These are phyloP conservation scores for Macrostomum cliftonense DNA, from an alignment of 2,888 invertebrate species.

Conservation along the genomic window DNA sequence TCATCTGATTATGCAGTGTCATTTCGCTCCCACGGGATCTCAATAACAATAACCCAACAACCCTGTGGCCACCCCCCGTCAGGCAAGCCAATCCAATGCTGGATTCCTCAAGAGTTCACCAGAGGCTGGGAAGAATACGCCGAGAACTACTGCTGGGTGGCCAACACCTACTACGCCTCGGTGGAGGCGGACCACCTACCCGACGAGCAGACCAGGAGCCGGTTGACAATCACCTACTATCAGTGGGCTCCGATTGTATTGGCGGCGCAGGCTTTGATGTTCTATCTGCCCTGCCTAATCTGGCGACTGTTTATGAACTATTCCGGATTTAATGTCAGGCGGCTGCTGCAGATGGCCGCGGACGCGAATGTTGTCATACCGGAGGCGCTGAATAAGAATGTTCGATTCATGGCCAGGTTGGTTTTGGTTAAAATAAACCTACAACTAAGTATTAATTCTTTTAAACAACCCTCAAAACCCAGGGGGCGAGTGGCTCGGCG, in stretches of 20 bases:
- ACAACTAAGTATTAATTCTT: no score
- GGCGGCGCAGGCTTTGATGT: slow-evolving; percentile 39
- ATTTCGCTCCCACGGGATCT: no score
- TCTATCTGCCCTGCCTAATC: slow-evolving; percentile 40
- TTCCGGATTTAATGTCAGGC: slow-evolving; percentile 39
- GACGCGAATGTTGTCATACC: slow-evolving; percentile 14
- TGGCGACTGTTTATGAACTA: slow-evolving; percentile 40
- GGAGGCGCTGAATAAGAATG: slow-evolving; percentile 5
- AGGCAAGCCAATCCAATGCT: slow-evolving; percentile 28
- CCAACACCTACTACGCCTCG: slow-evolving; percentile 40
- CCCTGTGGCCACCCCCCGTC: no score
- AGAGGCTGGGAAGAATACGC: slow-evolving; percentile 41
- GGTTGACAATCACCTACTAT: slow-evolving; percentile 21
- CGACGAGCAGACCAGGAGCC: slow-evolving; percentile 16
- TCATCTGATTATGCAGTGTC: no score
- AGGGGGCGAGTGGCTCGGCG: no score
- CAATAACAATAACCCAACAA: no score
- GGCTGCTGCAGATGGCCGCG: slow-evolving; percentile 27
- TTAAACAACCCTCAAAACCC: no score
- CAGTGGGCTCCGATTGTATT: slow-evolving; percentile 38
- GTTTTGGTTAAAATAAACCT: no score
- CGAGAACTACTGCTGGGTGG: slow-evolving; percentile 42
- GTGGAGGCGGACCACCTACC: slow-evolving; percentile 28
- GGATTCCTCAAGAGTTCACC: slow-evolving; percentile 41
- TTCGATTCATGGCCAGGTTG: slow-evolving; percentile 10